These are phyloP conservation scores for Phoebastria nigripes DNA, from an alignment of 2,797 vertebrate species.

Conservation along the genomic window DNA sequence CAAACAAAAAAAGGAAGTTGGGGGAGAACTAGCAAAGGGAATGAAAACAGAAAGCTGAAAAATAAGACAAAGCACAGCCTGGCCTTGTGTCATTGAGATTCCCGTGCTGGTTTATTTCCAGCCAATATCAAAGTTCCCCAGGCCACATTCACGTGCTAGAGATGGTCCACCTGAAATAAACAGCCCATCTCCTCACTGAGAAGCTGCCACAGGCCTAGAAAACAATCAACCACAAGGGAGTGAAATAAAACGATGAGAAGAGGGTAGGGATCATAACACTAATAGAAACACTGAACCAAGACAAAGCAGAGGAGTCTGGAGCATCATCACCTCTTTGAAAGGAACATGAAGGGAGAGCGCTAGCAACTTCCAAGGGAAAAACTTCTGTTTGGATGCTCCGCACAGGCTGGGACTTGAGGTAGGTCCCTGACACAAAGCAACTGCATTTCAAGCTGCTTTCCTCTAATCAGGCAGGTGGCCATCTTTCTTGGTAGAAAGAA, in stretches of 20 bases:
- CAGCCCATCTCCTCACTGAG: neutral
- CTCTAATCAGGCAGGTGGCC: neutral
- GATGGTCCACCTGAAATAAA: neutral
- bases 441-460: neutral
- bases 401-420: neutral
- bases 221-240: neutral
- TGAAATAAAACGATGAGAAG: neutral
- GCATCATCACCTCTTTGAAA: neutral
- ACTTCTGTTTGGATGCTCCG: neutral
- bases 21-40: neutral
- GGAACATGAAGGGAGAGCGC: neutral
- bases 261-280: neutral
- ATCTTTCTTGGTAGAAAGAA: neutral
- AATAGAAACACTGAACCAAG: neutral
- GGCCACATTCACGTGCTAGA: neutral
- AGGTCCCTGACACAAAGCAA: neutral
- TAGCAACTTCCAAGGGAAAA: neutral
- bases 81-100: neutral
- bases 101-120: neutral
- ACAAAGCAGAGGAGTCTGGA: neutral
- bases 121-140: neutral
- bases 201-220: neutral
- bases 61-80: neutral
- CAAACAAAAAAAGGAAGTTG: fast-evolving
- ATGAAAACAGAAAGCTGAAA: neutral